Percentiles rank a stretch among this genome's conserved stretches.
phyloP scores from a whole-genome alignment of 2,888 invertebrate genomes.

The Slavum lentiscoides region DNA sequence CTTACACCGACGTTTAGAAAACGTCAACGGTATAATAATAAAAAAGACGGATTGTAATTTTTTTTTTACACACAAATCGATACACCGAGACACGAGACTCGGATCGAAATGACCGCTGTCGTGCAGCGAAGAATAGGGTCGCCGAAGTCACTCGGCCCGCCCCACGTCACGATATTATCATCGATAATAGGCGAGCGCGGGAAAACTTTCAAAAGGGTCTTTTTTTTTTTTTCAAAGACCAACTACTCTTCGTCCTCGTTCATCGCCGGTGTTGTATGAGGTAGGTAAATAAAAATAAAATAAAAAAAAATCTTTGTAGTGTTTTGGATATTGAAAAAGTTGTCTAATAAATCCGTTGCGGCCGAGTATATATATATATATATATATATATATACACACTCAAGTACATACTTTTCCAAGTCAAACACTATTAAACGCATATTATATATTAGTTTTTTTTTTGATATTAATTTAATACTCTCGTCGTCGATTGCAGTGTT shows the following conservation, averaged over 20 bases:
- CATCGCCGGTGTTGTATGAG: not conserved
- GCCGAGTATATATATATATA: not conserved
- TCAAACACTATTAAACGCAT: too few species aligned
- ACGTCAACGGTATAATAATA: not conserved
- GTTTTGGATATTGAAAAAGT: slow-evolving; percentile 47
- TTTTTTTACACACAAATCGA: not conserved
- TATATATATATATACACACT: not conserved
- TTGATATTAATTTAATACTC: not conserved
- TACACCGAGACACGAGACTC: not conserved
- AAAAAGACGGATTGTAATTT: not conserved
- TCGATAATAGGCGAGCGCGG: not conserved
- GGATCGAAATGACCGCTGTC: slow-evolving; percentile 26
- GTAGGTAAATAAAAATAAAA: not conserved
- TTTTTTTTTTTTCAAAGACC: slow-evolving; percentile 9
- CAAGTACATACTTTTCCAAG: not conserved
- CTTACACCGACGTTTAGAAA: not conserved
- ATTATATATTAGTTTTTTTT: not conserved
- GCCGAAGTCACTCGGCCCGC: not conserved
- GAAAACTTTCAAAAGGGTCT: slow-evolving; percentile 22
- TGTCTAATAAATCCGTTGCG: slow-evolving; percentile 39
- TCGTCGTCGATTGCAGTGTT: too few species aligned
- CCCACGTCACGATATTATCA: too few species aligned
- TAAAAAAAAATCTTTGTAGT: not conserved
- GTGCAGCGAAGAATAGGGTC: too few species aligned
- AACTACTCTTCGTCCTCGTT: not conserved